Conservation (phyloP, 2,888 invertebrate genomes). For the Timema podura region DNA sequence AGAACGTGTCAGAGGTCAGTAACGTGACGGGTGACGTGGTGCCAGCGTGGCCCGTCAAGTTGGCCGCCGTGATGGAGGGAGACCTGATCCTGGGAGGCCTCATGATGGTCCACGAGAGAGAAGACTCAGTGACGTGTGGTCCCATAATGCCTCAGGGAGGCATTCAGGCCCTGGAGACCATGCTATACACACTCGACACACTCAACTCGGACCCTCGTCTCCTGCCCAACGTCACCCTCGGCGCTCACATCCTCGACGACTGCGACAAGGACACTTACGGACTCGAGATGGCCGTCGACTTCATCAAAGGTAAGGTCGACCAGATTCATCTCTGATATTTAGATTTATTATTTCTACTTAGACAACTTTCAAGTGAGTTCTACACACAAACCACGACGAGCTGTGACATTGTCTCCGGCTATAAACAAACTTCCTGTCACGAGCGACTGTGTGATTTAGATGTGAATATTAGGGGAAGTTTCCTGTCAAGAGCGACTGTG, state of each 20-base stretch:
- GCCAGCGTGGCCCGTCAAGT: constrained; percentile 71
- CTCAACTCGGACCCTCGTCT: constrained; percentile 63
- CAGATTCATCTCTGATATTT: no score
- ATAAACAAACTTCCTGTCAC: no score
- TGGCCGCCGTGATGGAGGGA: constrained; percentile 82
- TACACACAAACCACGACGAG: no score
- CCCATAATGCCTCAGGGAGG: constrained; percentile 93
- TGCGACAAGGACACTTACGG: constrained; percentile 96
- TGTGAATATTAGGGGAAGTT: no score
- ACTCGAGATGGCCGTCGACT: constrained; percentile 92
- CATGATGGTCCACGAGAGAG: constrained; percentile 93
- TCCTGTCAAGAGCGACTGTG: no score
- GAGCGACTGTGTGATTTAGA: no score
- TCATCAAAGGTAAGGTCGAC: constrained; percentile 83
- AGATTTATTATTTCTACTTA: no score
- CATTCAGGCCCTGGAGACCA: constrained; percentile 83
- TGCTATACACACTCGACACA: constrained; percentile 84
- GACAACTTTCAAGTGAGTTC: no score
- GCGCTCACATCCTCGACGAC: constrained; percentile 87
- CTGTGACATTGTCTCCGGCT: no score
- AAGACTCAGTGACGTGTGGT: constrained; percentile 83
- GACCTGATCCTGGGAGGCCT: constrained; percentile 84
- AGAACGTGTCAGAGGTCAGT: background rate
- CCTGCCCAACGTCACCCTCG: constrained; percentile 72
- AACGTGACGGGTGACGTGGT: constrained; percentile 26